Percentiles rank a stretch among this genome's conserved stretches.
Evolutionary conservation across 2,888 invertebrate species (phyloP).

Genomic region (Lasioglossum marginatum): DNA sequence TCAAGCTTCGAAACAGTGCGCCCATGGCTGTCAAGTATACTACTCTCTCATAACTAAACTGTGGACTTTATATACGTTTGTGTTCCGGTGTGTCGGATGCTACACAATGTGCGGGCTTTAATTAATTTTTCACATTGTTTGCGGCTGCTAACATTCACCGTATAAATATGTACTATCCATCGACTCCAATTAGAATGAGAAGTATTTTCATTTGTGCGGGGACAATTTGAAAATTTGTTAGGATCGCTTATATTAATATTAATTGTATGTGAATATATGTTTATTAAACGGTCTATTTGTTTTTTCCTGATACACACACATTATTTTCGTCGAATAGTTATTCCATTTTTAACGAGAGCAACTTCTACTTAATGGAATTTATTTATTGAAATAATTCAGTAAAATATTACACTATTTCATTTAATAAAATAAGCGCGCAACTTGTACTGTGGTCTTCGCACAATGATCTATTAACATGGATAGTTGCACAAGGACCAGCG

Average conservation of each 20-base stretch:
- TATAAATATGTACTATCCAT: background rate
- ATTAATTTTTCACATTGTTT: background rate
- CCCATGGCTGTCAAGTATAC: background rate
- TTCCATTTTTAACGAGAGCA: too few species aligned
- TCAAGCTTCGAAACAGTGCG: background rate
- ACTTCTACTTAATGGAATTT: background rate
- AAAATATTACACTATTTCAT: background rate
- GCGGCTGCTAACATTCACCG: background rate
- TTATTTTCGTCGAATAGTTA: too few species aligned
- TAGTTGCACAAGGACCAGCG: background rate
- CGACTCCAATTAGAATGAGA: background rate
- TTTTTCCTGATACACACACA: too few species aligned
- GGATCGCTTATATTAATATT: background rate
- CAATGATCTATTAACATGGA: background rate
- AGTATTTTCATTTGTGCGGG: background rate
- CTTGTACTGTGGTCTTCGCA: background rate
- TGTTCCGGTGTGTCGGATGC: background rate
- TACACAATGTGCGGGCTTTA: background rate
- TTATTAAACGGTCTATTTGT: too few species aligned
- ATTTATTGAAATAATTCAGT: background rate
- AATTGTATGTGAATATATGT: background rate
- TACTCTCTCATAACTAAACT: background rate
- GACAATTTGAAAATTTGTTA: background rate
- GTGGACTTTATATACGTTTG: background rate
- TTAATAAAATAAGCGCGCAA: background rate